Evolutionary conservation across 2,888 invertebrate species (phyloP), one percentile per base, ranked within the genome.

Genomic region (Sphecodes monilicornis): DNA sequence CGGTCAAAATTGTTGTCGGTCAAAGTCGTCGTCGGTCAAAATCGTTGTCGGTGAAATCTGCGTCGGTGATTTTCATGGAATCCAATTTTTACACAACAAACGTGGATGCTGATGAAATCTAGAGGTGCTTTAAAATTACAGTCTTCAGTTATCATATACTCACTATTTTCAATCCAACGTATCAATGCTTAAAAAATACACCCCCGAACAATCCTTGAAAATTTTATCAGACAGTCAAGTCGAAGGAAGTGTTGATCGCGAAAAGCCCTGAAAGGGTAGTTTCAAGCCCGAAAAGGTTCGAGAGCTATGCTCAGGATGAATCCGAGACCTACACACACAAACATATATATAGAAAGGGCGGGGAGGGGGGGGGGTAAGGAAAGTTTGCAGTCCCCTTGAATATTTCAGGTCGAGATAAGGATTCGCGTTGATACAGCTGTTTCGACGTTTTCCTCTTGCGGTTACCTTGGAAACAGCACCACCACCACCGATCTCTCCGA

Each of bases 361-460:
- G n/a, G n/a, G n/a, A n/a, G n/a, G n/a, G n/a, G n/a, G n/a, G n/a
- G n/a, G n/a, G n/a, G n/a, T n/a, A n/a, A n/a, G n/a, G 18, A 22
- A 41, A 13, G 41, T 50, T 50, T 50, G 2, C 22, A 22, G 50
- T 22, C 50, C 22, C 8, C 2, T 50, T 50, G 50, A 78, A 36
- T 29, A 43, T 73, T n/a, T 32, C 43, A 72, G 39, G 29, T 29
- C 39, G 16, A 46, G 6, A 43, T 39, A 39, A 60, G 6, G 46
- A 79, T 39, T 82, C n/a, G 0, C 39, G 26, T n/a, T 16, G 46
- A 71, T 50, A 1, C 18, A 18, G 54, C 18, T 80, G 22, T 68
- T 60, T 50, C 64, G 16, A 43, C 64, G 6, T 41, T 26, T 41
- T 16, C 29, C 64, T 10, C 46, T 16, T 32, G 29, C 43, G 26